Percentiles rank a stretch among this genome's conserved stretches.
Conservation (phyloP, 2,888 invertebrate genomes). For the Myathropa florea region DNA sequence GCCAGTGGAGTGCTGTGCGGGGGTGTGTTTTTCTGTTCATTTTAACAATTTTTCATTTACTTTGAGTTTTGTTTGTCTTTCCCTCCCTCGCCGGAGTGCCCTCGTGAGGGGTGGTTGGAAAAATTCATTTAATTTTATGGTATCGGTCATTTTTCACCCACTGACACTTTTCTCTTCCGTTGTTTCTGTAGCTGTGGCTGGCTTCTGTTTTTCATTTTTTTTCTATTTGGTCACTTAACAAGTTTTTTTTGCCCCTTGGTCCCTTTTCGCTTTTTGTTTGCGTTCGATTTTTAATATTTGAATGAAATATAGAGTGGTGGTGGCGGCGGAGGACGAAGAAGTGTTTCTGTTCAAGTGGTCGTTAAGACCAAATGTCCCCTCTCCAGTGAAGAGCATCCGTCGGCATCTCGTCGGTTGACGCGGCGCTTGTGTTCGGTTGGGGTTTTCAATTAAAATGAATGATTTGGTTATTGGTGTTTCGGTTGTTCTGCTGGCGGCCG, state of each 20-base stretch:
- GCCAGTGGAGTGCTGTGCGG: background rate
- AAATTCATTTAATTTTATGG: constrained; percentile 70
- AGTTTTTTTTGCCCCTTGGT: constrained; percentile 6
- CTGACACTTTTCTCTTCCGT: constrained; percentile 61
- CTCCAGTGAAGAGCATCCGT: background rate
- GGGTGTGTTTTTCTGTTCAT: constrained; percentile 8
- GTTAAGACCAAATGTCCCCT: constrained; percentile 53
- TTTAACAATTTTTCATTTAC: constrained; percentile 66
- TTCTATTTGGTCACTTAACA: constrained; percentile 59
- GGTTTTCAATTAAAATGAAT: constrained; percentile 67
- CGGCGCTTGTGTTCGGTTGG: constrained; percentile 4
- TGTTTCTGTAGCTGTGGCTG: background rate
- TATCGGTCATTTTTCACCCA: constrained; percentile 68
- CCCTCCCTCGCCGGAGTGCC: background rate
- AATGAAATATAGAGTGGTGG: constrained; percentile 50
- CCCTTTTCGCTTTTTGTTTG: constrained; percentile 4
- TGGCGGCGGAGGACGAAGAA: background rate
- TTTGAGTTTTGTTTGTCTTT: constrained; percentile 53
- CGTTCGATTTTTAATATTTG: constrained; percentile 59
- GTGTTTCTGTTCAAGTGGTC: constrained; percentile 49
- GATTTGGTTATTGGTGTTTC: constrained; percentile 48
- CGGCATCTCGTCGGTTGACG: background rate
- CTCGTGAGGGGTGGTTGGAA: constrained; percentile 27
- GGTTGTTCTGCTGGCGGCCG: constrained; percentile 41
- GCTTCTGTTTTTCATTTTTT: constrained; percentile 4